A percentile compares a stretch with the other conserved stretches of the same genome.
Evolutionary conservation across 2,797 vertebrate genomes (phyloP).

Genomic region (Sebastes variabilis): DNA sequence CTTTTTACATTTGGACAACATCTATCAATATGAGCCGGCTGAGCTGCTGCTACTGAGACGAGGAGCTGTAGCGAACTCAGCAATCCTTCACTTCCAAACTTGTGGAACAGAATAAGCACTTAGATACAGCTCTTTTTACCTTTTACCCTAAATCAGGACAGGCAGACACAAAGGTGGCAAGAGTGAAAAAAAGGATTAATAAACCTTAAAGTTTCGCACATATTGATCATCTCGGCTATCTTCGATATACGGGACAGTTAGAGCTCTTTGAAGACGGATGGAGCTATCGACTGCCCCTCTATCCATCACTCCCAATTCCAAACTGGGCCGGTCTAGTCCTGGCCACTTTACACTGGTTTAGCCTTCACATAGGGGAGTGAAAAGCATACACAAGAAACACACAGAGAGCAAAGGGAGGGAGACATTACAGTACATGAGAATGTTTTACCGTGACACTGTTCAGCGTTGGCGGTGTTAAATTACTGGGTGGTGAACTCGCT

Average conservation of each 20-base stretch:
- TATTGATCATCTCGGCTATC: constrained; percentile 37
- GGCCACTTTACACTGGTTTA: constrained; percentile 6
- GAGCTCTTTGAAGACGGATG: constrained; percentile 31
- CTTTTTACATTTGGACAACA: constrained; percentile 43
- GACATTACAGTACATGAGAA: constrained; percentile 32
- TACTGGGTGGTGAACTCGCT: constrained; percentile 61
- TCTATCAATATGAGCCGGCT: constrained; percentile 30
- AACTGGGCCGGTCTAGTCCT: constrained; percentile 2
- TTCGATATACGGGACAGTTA: constrained; percentile 17
- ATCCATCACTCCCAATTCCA: constrained; percentile 31
- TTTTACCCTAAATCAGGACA: constrained; percentile 27
- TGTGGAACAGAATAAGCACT: constrained; percentile 26
- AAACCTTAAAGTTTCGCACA: constrained; percentile 25
- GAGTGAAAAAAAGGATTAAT: constrained; percentile 40
- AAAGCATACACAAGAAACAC: constrained; percentile 16
- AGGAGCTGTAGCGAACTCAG: constrained; percentile 24
- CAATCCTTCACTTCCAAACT: constrained; percentile 37
- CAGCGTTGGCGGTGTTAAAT: constrained; percentile 61
- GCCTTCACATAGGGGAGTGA: background rate
- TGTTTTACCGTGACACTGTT: constrained; percentile 56
- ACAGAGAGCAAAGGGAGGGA: background rate
- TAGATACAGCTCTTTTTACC: constrained; percentile 14
- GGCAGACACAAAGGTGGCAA: constrained; percentile 15
- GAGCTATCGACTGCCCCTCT: constrained; percentile 26
- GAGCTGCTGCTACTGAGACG: constrained; percentile 15